Percentiles rank a stretch among this genome's conserved stretches.
Conservation (phyloP, 2,888 invertebrate genomes). For the Fragum sueziense region DNA sequence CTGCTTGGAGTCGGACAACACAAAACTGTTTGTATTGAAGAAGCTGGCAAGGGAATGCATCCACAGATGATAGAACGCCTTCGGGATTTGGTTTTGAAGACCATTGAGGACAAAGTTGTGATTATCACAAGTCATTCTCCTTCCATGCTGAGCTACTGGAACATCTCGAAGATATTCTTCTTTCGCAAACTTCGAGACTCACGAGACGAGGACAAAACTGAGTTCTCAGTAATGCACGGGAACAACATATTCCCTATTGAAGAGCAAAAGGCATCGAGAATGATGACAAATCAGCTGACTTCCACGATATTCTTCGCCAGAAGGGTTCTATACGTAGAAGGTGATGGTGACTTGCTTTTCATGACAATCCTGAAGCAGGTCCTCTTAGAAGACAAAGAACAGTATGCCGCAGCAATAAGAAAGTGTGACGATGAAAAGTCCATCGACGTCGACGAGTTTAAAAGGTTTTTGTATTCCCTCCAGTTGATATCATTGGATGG, state of each 20-base stretch:
- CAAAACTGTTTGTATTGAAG: constrained; percentile 26
- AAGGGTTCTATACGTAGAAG: constrained; percentile 22
- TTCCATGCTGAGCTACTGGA: neutral
- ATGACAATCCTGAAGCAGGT: neutral
- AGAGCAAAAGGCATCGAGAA: neutral
- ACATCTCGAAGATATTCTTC: neutral
- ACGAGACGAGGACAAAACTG: neutral
- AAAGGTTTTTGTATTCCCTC: too few species aligned
- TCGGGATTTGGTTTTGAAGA: constrained; percentile 16
- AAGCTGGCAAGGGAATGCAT: constrained; percentile 37
- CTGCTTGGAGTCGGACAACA: constrained; percentile 2
- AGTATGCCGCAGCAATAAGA: too few species aligned
- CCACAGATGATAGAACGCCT: constrained; percentile 32
- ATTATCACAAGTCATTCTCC: constrained; percentile 5
- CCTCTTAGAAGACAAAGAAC: neutral
- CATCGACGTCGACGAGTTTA: too few species aligned
- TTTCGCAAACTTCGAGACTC: neutral
- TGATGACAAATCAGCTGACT: constrained; percentile 8
- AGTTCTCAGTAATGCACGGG: neutral
- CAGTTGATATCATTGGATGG: neutral
- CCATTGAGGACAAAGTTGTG: constrained; percentile 12
- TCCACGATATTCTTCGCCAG: constrained; percentile 14
- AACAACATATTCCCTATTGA: neutral
- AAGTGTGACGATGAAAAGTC: too few species aligned
- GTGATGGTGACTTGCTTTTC: constrained; percentile 8